Conservation (phyloP, 2,113 vertebrate genomes). For the Apodemus sylvaticus region DNA sequence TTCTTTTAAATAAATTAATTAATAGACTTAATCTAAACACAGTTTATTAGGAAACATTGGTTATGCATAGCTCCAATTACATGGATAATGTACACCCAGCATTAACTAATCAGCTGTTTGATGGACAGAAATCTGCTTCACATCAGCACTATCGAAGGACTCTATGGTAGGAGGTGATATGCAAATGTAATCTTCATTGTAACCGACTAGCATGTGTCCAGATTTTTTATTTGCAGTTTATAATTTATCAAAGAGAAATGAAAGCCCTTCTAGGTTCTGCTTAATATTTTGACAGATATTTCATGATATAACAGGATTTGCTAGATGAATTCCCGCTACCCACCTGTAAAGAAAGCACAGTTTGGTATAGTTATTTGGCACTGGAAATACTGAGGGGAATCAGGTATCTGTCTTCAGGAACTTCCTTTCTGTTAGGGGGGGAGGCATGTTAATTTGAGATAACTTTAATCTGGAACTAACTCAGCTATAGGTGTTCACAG, state of each 20-base stretch:
- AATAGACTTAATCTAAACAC: constrained; percentile 17
- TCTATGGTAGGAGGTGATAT: neutral
- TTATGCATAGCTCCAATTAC: constrained; percentile 45
- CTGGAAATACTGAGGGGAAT: neutral
- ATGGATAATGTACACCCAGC: neutral
- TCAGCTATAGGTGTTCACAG: neutral
- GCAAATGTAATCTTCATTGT: constrained; percentile 15
- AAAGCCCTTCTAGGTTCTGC: neutral
- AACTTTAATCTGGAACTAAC: neutral
- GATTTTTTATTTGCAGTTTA: constrained; percentile 25
- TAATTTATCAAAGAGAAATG: neutral
- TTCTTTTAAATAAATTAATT: constrained; percentile 58
- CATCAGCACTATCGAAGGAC: neutral
- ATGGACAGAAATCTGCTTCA: neutral
- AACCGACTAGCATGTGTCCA: neutral
- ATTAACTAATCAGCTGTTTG: constrained; percentile 37
- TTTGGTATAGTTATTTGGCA: neutral
- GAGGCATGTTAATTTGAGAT: neutral
- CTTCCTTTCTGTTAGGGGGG: neutral
- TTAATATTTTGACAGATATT: constrained; percentile 58
- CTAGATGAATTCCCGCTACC: constrained; percentile 9
- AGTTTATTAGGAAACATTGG: constrained; percentile 43
- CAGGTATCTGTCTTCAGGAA: neutral
- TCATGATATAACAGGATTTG: constrained; percentile 36
- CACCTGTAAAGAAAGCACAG: neutral